Evolutionary conservation across 2,888 invertebrate species (phyloP), one percentile per base, ranked within the genome.

Genomic region (Tipula helvola): DNA sequence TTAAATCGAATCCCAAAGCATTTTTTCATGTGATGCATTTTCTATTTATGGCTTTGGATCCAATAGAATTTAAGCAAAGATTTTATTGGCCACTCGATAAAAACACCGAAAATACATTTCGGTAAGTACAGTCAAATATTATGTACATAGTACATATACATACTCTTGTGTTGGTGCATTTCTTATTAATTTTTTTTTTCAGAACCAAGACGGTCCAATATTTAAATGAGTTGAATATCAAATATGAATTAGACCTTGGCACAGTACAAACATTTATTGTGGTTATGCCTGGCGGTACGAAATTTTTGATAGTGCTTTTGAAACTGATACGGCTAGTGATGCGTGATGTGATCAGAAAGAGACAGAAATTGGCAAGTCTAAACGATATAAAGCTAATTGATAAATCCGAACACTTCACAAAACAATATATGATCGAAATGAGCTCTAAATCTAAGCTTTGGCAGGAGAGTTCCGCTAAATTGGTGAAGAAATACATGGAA

Each of bases 41-140:
- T 87, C 88, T 91, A 2, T 90, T 91, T 87, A 90, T 89, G 2
- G 87, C 91, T 8, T 88, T 90, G 10, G 91, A 91, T 89, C 89
- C 90, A 0, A 88, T 87, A 0, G 91, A 91, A 86, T 91, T 91
- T 86, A 90, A 89, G 87, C 90, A 90, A n/a, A 89, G 91, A 3
- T 91, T 91, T 87, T 91, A 90, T 87, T 91, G 91, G 91, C 91
- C 91, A 0, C 89, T 88, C 0, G 91, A 91, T 87, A 91, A 91
- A 86, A 90, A 90, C 57, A 88, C 90, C 0, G 91, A 91, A 86
- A 89, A 90, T 2, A 89, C 88, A 71, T 91, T 91, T 87, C 83
- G 88, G 88, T 88, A 85, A 18, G 28, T 71, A 71, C 52, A 44
- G 12, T 7, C 39, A 28, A 28, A 28, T 47, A n/a, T n/a, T n/a